Conservation (phyloP, 2,797 vertebrate species). For the Gadopsis bispinosus region DNA sequence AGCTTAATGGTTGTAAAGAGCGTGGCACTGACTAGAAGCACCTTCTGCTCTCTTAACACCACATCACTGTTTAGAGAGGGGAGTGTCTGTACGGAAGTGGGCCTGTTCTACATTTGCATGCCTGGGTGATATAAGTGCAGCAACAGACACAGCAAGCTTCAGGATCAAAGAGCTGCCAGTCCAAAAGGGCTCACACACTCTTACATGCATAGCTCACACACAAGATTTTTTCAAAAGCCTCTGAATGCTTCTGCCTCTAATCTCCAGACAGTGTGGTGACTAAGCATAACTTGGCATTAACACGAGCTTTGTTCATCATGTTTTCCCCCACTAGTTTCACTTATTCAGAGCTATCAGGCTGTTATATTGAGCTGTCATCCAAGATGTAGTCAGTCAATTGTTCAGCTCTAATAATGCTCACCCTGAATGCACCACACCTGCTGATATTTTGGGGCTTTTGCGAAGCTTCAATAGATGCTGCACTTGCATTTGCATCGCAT, state of each 20-base stretch:
- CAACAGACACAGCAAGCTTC: slow-evolving; percentile 57
- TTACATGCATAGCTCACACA: slow-evolving; percentile 23
- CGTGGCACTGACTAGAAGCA: slow-evolving; percentile 22
- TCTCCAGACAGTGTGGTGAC: slow-evolving; percentile 58
- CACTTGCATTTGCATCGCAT: slow-evolving; percentile 6
- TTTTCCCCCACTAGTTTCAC: slow-evolving; percentile 41
- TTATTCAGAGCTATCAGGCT: slow-evolving; percentile 20
- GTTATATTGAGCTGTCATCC: slow-evolving; percentile 29
- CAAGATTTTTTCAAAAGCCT: slow-evolving; percentile 61
- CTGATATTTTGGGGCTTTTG: slow-evolving; percentile 17
- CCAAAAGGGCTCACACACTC: slow-evolving; percentile 41
- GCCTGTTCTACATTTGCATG: slow-evolving; percentile 51
- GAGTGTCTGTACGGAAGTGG: slow-evolving; percentile 17
- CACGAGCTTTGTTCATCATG: slow-evolving; percentile 49
- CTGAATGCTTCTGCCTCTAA: slow-evolving; percentile 53
- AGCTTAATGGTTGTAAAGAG: slow-evolving; percentile 44
- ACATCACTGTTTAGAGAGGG: slow-evolving; percentile 35
- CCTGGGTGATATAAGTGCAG: slow-evolving; percentile 47
- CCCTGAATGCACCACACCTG: background rate
- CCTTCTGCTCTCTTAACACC: slow-evolving; percentile 37
- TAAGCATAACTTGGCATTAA: slow-evolving; percentile 63
- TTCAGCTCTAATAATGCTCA: slow-evolving; percentile 27
- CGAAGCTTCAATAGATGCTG: background rate
- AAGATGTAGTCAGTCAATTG: slow-evolving; percentile 22
- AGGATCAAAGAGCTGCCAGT: slow-evolving; percentile 67